Evolutionary conservation across 2,797 vertebrate species (phyloP).

Genomic region (Leptatherina wallacei): DNA sequence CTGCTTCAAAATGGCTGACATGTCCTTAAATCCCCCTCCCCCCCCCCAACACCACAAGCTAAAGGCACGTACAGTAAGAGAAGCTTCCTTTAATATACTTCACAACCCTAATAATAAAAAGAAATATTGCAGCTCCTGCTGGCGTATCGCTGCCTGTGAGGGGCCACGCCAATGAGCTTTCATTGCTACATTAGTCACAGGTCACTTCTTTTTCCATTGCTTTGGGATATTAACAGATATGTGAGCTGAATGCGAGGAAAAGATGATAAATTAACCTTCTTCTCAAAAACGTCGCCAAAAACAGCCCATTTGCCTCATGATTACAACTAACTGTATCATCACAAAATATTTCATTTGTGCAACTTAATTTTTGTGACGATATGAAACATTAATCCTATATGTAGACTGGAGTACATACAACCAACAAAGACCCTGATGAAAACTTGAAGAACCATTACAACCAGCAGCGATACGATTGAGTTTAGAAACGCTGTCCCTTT

Average conservation of each 20-base stretch:
- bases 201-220: constrained; percentile 40
- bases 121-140: constrained; percentile 47
- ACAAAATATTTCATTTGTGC: constrained; percentile 48
- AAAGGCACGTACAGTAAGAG: constrained; percentile 78
- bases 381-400: constrained; percentile 55
- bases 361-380: constrained; percentile 50
- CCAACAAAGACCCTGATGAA: constrained; percentile 53
- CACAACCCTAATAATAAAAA: constrained; percentile 27
- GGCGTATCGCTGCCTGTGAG: constrained; percentile 4
- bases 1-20: constrained; percentile 51
- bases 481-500: constrained; percentile 50
- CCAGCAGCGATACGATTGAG: constrained; percentile 51
- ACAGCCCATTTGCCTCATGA: constrained; percentile 23
- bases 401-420: constrained; percentile 57
- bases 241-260: constrained; percentile 46
- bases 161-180: constrained; percentile 36
- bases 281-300: constrained; percentile 31
- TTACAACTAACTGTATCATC: constrained; percentile 44
- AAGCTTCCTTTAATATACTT: constrained; percentile 59
- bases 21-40: constrained; percentile 30
- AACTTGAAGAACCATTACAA: constrained; percentile 52
- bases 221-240: constrained; percentile 34
- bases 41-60: constrained; percentile 45
- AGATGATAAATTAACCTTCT: constrained; percentile 31
- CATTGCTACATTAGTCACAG: constrained; percentile 76